Percentiles rank a stretch among this genome's conserved stretches.
Evolutionary conservation across 1,140 invertebrate species (phyloP).

Genomic region (Panagrolaimus sp.): DNA sequence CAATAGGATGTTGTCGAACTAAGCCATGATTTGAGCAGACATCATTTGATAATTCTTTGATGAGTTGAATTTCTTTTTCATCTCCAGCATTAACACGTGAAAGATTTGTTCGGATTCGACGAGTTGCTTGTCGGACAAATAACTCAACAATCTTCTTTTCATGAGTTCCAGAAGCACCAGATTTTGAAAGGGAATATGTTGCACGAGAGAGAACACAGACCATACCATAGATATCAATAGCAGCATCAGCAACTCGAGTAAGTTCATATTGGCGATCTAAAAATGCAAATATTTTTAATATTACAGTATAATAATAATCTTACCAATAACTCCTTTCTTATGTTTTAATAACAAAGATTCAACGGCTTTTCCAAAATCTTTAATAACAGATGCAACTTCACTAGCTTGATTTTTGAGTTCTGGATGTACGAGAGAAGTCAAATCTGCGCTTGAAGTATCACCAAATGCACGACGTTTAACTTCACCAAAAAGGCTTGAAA

Average conservation of each 20-base stretch:
- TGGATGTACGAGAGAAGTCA: slow-evolving; percentile 37
- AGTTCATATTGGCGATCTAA: slow-evolving; percentile 76
- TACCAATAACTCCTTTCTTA: slow-evolving; percentile 72
- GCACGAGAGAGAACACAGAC: slow-evolving; percentile 74
- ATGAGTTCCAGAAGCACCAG: slow-evolving; percentile 70
- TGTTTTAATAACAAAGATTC: slow-evolving; percentile 80
- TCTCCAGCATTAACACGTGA: slow-evolving; percentile 65
- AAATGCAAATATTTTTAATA: slow-evolving; percentile 50
- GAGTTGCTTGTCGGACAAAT: slow-evolving; percentile 73
- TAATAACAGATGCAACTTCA: slow-evolving; percentile 67
- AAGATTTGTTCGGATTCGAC: slow-evolving; percentile 68
- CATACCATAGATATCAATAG: slow-evolving; percentile 74
- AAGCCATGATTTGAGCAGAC: slow-evolving; percentile 70
- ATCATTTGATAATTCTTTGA: slow-evolving; percentile 70
- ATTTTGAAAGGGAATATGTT: slow-evolving; percentile 69
- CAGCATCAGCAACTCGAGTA: slow-evolving; percentile 70
- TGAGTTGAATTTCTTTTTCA: slow-evolving; percentile 67
- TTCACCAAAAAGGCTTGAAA: slow-evolving; percentile 47
- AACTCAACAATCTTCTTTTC: slow-evolving; percentile 73
- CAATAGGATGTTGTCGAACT: slow-evolving; percentile 69
- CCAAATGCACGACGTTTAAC: slow-evolving; percentile 43
- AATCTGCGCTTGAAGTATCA: background rate
- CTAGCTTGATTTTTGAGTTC: slow-evolving; percentile 39
- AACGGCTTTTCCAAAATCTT: slow-evolving; percentile 75
- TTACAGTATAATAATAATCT: slow-evolving; percentile 32